These are phyloP conservation scores for Cettia cetti DNA, from an alignment of 2,113 vertebrate species.

Conservation along the genomic window DNA sequence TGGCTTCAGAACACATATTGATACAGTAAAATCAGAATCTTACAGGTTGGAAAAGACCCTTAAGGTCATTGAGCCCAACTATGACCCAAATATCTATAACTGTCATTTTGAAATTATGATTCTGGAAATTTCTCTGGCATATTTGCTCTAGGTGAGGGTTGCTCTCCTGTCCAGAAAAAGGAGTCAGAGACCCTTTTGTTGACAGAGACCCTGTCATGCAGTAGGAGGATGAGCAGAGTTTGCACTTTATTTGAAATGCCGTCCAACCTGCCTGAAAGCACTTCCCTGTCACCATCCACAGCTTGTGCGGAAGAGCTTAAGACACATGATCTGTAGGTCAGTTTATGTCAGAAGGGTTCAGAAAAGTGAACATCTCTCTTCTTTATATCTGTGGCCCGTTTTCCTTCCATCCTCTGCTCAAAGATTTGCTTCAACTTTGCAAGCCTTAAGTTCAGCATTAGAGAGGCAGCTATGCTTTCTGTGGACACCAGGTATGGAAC, in stretches of 20 bases:
- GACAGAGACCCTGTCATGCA: neutral
- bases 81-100: neutral
- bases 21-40: neutral
- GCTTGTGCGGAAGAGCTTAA: fast-evolving
- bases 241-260: neutral
- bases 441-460: neutral
- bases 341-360: neutral
- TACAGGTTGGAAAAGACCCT: neutral
- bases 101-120: neutral
- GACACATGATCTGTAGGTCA: fast-evolving
- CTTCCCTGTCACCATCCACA: neutral
- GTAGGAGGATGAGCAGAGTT: neutral
- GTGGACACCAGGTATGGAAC: fast-evolving
- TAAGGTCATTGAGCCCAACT: neutral
- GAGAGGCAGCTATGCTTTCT: neutral
- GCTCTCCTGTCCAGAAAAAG: neutral
- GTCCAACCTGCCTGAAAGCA: neutral
- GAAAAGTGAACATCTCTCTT: neutral
- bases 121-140: neutral
- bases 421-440: neutral
- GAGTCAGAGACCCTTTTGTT: neutral
- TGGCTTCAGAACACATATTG: neutral
- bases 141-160: neutral
- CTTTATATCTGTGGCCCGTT: neutral
- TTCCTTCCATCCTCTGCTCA: neutral